These are phyloP conservation scores for Lithodes maja DNA, from an alignment of 2,888 invertebrate species.

Conservation along the genomic window DNA sequence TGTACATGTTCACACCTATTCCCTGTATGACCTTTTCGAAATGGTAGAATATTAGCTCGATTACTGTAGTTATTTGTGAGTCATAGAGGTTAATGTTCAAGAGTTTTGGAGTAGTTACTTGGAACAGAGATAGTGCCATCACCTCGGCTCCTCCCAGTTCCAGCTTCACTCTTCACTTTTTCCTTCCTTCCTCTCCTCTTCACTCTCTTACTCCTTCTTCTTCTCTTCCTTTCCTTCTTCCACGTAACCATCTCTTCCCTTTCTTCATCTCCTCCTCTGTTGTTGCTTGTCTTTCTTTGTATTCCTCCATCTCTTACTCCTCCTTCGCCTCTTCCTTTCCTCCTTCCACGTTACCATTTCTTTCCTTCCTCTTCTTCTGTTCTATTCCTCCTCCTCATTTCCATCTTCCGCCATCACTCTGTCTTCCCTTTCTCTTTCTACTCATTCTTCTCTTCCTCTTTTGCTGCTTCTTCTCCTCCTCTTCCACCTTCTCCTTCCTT, in stretches of 20 bases:
- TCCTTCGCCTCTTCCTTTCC: background rate
- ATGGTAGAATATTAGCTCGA: too few relatives aligned
- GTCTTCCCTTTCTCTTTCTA: background rate
- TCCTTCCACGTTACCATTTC: background rate
- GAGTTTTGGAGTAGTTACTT: too few relatives aligned
- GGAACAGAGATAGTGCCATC: too few relatives aligned
- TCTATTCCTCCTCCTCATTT: background rate
- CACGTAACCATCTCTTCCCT: background rate
- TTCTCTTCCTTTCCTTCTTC: background rate
- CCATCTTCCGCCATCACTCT: background rate
- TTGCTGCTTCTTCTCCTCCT: background rate
- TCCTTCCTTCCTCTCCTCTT: background rate
- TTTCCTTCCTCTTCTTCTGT: background rate
- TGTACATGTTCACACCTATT: too few relatives aligned
- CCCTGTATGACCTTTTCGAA: too few relatives aligned
- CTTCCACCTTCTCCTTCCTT: background rate
- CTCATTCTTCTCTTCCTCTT: background rate
- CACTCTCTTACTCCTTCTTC: background rate
- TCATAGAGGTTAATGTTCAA: too few relatives aligned
- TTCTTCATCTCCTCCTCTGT: background rate
- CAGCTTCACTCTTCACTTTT: background rate
- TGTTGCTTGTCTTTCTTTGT: too few relatives aligned
- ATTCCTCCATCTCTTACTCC: background rate
- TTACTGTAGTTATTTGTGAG: too few relatives aligned
- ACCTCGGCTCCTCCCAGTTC: background rate